Percentiles rank a stretch among this genome's conserved stretches.
These are phyloP conservation scores for Balaeniceps rex DNA, from an alignment of 2,113 vertebrate genomes.

Conservation along the genomic window DNA sequence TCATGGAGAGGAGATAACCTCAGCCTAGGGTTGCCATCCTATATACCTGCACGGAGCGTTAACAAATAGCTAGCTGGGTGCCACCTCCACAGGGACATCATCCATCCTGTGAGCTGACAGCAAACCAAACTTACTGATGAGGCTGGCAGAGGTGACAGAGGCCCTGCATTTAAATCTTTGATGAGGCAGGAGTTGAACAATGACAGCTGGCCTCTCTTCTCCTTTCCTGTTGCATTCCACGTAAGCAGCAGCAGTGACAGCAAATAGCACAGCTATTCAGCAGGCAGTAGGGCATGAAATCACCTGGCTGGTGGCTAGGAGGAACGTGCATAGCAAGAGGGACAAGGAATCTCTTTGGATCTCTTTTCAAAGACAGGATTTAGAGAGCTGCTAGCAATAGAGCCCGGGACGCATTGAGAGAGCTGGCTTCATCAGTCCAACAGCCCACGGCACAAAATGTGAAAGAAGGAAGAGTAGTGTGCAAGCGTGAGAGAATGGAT, in stretches of 20 bases:
- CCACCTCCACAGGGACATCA: background rate
- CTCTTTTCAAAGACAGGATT: background rate
- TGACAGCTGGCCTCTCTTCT: background rate
- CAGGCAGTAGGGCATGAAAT: background rate
- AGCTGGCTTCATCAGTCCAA: background rate
- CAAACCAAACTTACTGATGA: background rate
- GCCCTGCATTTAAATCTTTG: background rate
- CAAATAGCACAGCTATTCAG: background rate
- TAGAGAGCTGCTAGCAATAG: background rate
- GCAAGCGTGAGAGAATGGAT: background rate
- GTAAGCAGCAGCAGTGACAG: background rate
- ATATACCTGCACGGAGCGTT: rapidly evolving
- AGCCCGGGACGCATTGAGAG: background rate
- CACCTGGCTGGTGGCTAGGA: background rate
- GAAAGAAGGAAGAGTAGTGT: background rate
- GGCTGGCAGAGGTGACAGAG: background rate
- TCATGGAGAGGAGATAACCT: background rate
- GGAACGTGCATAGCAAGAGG: background rate
- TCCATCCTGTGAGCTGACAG: background rate
- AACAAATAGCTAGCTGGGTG: background rate
- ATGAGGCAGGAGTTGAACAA: background rate
- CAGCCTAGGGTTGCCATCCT: background rate
- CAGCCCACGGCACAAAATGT: background rate
- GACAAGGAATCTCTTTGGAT: background rate
- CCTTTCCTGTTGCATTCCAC: background rate